phyloP scores from a whole-genome alignment of 2,888 invertebrate genomes.

The Synanthedon andrenaeformis region DNA sequence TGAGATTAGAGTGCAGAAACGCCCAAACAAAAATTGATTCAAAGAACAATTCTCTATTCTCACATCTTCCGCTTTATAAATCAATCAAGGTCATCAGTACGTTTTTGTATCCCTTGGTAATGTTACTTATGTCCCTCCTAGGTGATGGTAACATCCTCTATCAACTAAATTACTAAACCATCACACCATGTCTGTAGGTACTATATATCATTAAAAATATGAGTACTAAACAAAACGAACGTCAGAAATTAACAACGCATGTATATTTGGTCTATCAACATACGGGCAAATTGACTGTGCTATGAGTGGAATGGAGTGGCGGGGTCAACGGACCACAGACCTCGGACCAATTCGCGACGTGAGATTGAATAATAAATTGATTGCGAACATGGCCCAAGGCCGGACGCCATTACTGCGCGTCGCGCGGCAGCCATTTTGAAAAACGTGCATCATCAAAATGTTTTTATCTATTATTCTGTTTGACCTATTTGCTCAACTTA shows the following conservation, averaged over 20 bases:
- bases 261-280: constrained; percentile 18
- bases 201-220: no score
- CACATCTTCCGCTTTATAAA: no score
- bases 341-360: constrained; percentile 70
- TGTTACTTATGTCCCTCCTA: no score
- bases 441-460: constrained; percentile 27
- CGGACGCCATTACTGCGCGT: constrained; percentile 53
- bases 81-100: no score
- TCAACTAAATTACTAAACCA: no score
- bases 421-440: constrained; percentile 52
- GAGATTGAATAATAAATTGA: constrained; percentile 71
- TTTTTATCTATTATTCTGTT: constrained; percentile 20
- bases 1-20: no score
- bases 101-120: no score
- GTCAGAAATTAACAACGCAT: background rate
- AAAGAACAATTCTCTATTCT: no score
- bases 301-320: constrained; percentile 29
- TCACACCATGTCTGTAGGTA: no score
- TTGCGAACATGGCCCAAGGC: constrained; percentile 60
- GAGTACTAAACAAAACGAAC: background rate
- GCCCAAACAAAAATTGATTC: no score
- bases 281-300: constrained; percentile 19
- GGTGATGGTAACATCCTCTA: no score
- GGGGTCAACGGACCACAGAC: constrained; percentile 55
- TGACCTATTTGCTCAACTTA: constrained; percentile 21